A percentile compares a stretch with the other conserved stretches of the same genome.
Conservation (phyloP, 2,888 invertebrate species). For the Andrena camellia region DNA sequence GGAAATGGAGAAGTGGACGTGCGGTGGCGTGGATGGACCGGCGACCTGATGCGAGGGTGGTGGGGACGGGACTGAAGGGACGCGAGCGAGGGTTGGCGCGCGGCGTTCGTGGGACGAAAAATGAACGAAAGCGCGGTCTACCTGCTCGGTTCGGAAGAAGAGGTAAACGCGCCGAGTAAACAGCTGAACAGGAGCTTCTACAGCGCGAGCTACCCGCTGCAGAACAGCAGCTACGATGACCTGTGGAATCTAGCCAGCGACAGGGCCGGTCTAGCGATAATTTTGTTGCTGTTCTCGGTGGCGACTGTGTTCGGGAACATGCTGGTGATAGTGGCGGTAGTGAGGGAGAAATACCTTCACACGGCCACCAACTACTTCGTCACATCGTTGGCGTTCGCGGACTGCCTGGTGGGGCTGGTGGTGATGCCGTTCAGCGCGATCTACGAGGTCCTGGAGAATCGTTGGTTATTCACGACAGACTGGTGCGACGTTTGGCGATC, state of each 20-base stretch:
- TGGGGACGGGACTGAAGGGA: slow-evolving; percentile 32
- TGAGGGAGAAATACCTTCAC: slow-evolving; percentile 96
- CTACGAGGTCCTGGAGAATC: slow-evolving; percentile 94
- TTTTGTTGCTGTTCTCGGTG: slow-evolving; percentile 94
- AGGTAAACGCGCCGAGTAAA: slow-evolving; percentile 70
- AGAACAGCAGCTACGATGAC: slow-evolving; percentile 74
- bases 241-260: slow-evolving; percentile 88
- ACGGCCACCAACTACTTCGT: slow-evolving; percentile 99
- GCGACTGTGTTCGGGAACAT: slow-evolving; percentile 98
- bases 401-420: slow-evolving; percentile 97
- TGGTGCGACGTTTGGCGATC: slow-evolving; percentile 99
- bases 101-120: slow-evolving; percentile 53
- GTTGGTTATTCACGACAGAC: slow-evolving; percentile 97
- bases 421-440: slow-evolving; percentile 99
- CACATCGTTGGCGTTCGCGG: slow-evolving; percentile 98
- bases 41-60: slow-evolving; percentile 67
- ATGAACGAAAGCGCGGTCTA: slow-evolving; percentile 83
- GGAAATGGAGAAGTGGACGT: slow-evolving; percentile 64
- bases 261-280: slow-evolving; percentile 91
- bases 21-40: slow-evolving; percentile 61
- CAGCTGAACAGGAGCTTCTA: slow-evolving; percentile 75
- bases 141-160: slow-evolving; percentile 79
- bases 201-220: slow-evolving; percentile 71
- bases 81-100: slow-evolving; percentile 32
- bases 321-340: slow-evolving; percentile 96